phyloP scores from a whole-genome alignment of 2,113 vertebrate genomes.

The Tretioscincus oriximinensis region DNA sequence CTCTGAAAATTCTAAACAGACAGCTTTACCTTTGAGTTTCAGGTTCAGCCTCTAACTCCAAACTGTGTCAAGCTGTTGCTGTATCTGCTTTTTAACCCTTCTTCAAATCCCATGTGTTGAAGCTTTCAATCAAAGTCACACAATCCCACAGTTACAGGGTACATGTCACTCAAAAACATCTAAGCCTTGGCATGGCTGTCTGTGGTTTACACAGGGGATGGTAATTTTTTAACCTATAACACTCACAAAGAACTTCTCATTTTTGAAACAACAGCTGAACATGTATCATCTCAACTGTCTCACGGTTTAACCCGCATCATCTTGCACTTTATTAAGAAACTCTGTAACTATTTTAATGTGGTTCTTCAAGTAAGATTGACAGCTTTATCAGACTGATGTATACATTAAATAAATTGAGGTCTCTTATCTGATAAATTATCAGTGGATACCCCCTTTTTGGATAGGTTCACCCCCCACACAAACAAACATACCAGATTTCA shows the following conservation, averaged over 20 bases:
- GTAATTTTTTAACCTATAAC: conserved; percentile 45
- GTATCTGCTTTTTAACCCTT: conserved; percentile 34
- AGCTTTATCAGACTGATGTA: conserved; percentile 30
- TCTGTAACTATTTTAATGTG: conserved; percentile 2
- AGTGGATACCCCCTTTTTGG: not conserved
- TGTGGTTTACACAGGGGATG: conserved; percentile 39
- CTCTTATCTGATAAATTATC: not conserved
- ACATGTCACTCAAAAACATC: conserved; percentile 39
- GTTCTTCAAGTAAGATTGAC: not conserved
- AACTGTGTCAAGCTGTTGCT: conserved; percentile 32
- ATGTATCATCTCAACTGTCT: conserved; percentile 15
- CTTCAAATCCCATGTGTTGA: conserved; percentile 41
- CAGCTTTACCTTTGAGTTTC: conserved; percentile 31
- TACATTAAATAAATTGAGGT: conserved; percentile 22
- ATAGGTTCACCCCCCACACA: not conserved
- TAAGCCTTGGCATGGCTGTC: conserved; percentile 10
- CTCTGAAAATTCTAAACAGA: conserved; percentile 21
- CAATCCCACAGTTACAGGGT: conserved; percentile 8
- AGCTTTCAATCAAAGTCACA: conserved; percentile 45
- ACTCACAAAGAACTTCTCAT: conserved; percentile 30
- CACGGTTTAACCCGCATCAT: conserved; percentile 14
- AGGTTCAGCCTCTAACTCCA: conserved; percentile 21
- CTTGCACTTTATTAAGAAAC: not conserved
- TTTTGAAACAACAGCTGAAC: conserved; percentile 33
- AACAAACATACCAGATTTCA: no score